Evolutionary conservation across 2,113 vertebrate genomes (phyloP).

Genomic region (Myanophis thanlyinensis): DNA sequence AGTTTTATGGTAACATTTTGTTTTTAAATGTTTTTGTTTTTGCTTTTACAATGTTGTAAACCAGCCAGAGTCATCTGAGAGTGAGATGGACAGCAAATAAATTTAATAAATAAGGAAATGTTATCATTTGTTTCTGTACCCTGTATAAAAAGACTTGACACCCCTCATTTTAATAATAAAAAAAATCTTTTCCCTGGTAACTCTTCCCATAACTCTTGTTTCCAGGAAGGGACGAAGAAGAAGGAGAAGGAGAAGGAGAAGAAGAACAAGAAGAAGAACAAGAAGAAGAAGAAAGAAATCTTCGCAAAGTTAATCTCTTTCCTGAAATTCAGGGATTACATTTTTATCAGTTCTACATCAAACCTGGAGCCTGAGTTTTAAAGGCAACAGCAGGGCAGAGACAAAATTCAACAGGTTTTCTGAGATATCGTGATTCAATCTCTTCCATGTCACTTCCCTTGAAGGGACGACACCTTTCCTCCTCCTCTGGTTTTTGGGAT

Average conservation of each 20-base stretch:
- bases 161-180: background rate
- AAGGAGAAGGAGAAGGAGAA: too few species aligned
- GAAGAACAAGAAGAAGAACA: too few species aligned
- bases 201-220: background rate
- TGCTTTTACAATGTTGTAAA: background rate
- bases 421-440: background rate
- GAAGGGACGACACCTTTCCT: background rate
- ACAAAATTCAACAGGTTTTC: background rate
- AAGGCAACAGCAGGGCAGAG: background rate
- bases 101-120: background rate
- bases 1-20: background rate
- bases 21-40: background rate
- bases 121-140: background rate
- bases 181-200: too few species aligned
- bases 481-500: background rate
- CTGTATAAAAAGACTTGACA: background rate
- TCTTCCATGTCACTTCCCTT: background rate
- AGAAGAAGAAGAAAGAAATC: too few species aligned
- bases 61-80: background rate
- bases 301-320: background rate
- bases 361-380: background rate
- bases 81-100: background rate
- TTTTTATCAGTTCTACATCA: background rate
- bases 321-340: background rate
- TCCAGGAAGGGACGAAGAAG: background rate